These are phyloP conservation scores for Papilio polytes DNA, from an alignment of 1,140 invertebrate species.

Conservation along the genomic window DNA sequence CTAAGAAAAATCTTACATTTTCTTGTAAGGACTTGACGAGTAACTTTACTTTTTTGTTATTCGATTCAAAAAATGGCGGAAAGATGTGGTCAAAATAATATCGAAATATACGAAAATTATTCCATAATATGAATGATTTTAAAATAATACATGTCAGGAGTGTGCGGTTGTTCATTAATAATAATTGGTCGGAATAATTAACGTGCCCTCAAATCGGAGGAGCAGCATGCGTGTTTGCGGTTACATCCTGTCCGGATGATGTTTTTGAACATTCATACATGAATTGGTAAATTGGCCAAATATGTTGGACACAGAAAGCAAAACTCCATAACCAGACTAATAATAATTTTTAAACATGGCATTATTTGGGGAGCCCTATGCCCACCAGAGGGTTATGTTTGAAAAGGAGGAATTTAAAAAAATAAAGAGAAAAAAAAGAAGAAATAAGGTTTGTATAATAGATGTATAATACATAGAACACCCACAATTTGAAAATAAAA, in stretches of 20 bases:
- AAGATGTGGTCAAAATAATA: background rate
- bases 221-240: background rate
- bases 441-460: no score
- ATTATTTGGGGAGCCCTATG: no score
- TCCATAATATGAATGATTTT: background rate
- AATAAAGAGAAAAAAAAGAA: no score
- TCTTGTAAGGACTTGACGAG: no score
- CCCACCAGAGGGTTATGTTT: no score
- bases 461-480: no score
- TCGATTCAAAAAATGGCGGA: no score
- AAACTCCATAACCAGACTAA: background rate
- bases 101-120: background rate
- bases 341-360: background rate
- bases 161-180: background rate
- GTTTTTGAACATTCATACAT: background rate
- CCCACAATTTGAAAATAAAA: no score
- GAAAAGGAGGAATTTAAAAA: no score
- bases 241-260: background rate
- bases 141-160: background rate
- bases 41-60: background rate
- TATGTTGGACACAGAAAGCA: background rate
- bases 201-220: background rate
- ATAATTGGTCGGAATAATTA: constrained; percentile 21
- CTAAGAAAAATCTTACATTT: no score
- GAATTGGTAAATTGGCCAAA: constrained; percentile 13